Base-by-base conservation (phyloP, 2,797 vertebrate species). In the Remorina albescens region DNA sequence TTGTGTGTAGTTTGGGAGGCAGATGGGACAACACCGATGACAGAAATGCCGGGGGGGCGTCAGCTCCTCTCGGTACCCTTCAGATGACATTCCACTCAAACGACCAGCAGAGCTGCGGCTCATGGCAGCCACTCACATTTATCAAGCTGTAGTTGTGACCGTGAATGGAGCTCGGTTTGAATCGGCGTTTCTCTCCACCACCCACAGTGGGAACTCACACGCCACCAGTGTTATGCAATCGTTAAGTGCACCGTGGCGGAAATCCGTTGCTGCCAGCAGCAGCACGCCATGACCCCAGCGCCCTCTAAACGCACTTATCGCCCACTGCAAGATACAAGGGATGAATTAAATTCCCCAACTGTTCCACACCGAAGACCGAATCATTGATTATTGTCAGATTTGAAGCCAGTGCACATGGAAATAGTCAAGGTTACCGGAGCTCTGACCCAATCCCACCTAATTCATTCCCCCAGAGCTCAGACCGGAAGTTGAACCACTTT, bases 21-120 rank as follows among this genome's bases (percentile, higher is more conserved):
- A 68, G 76, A 66, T 78, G 81, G 65, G 68, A 32, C 50, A 57
- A 28, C 69, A 21, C 0, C 56, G 67, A 46, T 49, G 58, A 2
- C 34, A 28, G 55, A 28, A 76, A 67, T 78, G 69, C 23, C 37
- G 18, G 67, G 75, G 15, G 75, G 15, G 65, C 56, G 82, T 80
- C 77, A 53, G 74, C 41, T 80, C 67, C 71, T 83, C 78, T 73
- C 64, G 0, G 76, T 89, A 93, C 91, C 93, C 92, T 94, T 93
- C 92, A 93, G 85, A 92, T 93, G 93, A 93, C 93, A 93, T 94
- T 94, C 92, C 78, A 62, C 73, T 12, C 73, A 56, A 19, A 28
- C 49, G 44, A 21, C 2, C 74, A 21, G 2, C 57, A 21, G 80
- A 62, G 71, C 83, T 37, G 79, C 81, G 18, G 67, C 58, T 42